phyloP scores from a whole-genome alignment of 2,113 vertebrate species.

The Glareola pratincola region DNA sequence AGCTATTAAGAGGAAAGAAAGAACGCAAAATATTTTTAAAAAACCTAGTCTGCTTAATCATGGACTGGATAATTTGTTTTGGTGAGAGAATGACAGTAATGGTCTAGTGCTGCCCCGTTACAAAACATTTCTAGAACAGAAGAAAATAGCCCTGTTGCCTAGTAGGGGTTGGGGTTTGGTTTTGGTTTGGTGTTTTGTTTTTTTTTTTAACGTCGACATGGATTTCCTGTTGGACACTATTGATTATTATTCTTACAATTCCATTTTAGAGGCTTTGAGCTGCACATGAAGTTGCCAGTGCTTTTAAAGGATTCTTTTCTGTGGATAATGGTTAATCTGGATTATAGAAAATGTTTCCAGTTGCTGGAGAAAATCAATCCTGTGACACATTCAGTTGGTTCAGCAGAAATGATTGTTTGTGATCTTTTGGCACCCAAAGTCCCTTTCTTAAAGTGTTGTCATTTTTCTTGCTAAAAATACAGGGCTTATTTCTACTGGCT shows the following conservation, averaged over 20 bases:
- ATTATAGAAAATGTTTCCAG: constrained; percentile 7
- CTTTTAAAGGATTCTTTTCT: neutral
- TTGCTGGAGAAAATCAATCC: constrained; percentile 6
- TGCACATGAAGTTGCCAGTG: neutral
- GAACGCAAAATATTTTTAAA: neutral
- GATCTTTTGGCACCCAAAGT: neutral
- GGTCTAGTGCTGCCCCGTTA: neutral
- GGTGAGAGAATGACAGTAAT: neutral
- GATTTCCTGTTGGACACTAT: constrained; percentile 14
- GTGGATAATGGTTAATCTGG: neutral
- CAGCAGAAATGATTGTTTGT: neutral
- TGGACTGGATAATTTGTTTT: neutral
- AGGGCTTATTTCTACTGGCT: neutral
- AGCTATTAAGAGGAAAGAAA: neutral
- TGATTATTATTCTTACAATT: constrained; percentile 3
- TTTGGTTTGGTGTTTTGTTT: neutral
- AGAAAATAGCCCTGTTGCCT: neutral
- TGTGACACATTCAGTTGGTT: neutral
- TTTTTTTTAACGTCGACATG: neutral
- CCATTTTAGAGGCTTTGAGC: neutral
- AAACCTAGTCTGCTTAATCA: neutral
- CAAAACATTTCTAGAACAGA: constrained; percentile 1
- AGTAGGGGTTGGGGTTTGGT: neutral
- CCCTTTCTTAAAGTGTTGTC: neutral
- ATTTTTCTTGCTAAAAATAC: neutral